A percentile compares a stretch with the other conserved stretches of the same genome.
Conservation (phyloP, 2,888 invertebrate species). For the Hesperia comma region DNA sequence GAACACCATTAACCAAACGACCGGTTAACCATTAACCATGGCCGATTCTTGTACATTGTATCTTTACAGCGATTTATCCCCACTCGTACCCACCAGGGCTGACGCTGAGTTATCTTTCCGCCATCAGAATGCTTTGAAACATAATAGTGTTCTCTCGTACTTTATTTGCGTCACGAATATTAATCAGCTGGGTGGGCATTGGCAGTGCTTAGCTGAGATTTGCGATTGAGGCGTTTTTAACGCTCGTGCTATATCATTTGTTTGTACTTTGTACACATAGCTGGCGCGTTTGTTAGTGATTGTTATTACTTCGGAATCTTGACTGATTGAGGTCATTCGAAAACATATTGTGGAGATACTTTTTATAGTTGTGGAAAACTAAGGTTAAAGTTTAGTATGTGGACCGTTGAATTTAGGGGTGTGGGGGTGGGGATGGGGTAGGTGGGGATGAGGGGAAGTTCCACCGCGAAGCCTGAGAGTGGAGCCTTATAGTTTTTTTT, state of each 20-base stretch:
- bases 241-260: not conserved
- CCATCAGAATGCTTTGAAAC: conserved; percentile 63
- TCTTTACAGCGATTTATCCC: conserved; percentile 68
- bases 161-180: conserved; percentile 33
- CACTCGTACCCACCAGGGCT: conserved; percentile 47
- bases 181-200: conserved; percentile 22
- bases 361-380: no score
- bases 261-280: not conserved
- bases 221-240: conserved; percentile 7
- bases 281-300: not conserved
- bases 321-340: no score
- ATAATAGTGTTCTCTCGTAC: conserved; percentile 58
- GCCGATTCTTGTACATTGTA: conserved; percentile 60
- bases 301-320: no score
- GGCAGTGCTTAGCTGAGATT: conserved; percentile 18
- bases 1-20: conserved; percentile 69
- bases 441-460: no score
- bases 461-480: no score
- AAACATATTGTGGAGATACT: no score
- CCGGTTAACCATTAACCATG: conserved; percentile 54
- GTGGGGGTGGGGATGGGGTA: no score
- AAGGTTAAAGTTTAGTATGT: no score
- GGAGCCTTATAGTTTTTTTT: no score
- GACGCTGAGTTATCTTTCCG: conserved; percentile 66
- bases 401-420: no score